Base-by-base conservation (phyloP, 1,140 invertebrate genomes). In the Bombus sibiricus region DNA sequence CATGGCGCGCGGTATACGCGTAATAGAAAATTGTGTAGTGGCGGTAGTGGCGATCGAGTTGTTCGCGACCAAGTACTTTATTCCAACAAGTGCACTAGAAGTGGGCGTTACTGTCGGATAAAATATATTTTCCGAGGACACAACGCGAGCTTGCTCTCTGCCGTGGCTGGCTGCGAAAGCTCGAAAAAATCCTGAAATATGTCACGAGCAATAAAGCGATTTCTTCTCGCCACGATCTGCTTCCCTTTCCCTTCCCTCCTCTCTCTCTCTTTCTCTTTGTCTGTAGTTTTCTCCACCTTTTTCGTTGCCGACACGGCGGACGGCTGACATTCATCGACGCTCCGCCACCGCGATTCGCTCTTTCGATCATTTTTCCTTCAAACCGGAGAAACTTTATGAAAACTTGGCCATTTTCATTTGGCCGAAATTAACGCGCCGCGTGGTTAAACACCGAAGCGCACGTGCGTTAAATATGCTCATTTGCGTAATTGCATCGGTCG, bases 391-490 rank as follows among this genome's bases (percentile, higher is more conserved):
- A 68, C 43, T 81, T 57, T 81, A 81, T 59, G 43, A 57, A 82
- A 74, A 74, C 80, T 37, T 47, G 53, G 6, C 25, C 53, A 53
- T 43, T 62, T 41, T 64, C 80, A 32, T 82, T 82, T 74, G 39
- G 62, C 43, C 71, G 71, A 74, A 74, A 82, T 75, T 62, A 74
- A 74, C 71, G 57, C 47, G 80, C 53, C 10, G 47, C 53, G 32
- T 47, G 80, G 57, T 82, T 64, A 64, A 82, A 75, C 59, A 82
- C 9, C 25, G 53, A 41, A 9, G 57, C 81, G 71, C 81, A 75
- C 81, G 81, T 82, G 53, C 81, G 81, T 82, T 83, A 68, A 83
- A 83, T 83, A 83, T 66, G 81, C 73, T 83, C 71, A 53, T 84
- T 69, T 59, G 83, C 66, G 75, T 79, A 84, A 84, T 84, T 78